phyloP scores from a whole-genome alignment of 2,113 vertebrate genomes.

The Alethe castanea region DNA sequence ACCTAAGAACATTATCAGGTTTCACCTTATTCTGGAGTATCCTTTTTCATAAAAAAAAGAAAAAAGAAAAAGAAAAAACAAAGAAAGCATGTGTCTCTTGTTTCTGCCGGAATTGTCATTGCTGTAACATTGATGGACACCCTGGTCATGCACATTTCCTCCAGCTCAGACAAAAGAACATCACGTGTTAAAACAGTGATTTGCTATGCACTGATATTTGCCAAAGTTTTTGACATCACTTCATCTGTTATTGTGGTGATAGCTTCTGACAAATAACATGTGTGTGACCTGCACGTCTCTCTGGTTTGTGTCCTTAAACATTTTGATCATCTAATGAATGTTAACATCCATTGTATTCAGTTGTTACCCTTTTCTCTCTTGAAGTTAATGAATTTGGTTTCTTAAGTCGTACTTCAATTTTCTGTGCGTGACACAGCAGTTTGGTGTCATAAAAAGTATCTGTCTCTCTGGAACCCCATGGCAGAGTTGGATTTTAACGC shows the following conservation, averaged over 20 bases:
- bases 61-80: background rate
- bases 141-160: background rate
- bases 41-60: background rate
- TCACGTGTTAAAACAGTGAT: background rate
- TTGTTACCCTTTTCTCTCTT: background rate
- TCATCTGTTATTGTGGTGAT: background rate
- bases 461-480: background rate
- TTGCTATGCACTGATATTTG: background rate
- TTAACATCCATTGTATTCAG: background rate
- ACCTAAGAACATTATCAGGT: constrained; percentile 2
- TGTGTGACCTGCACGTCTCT: background rate
- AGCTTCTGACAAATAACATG: background rate
- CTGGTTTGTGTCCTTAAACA: background rate
- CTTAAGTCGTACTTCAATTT: background rate
- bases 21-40: background rate
- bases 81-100: background rate
- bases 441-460: background rate
- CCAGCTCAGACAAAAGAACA: background rate
- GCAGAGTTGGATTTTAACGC: background rate
- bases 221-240: background rate
- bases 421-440: background rate
- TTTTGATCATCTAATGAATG: background rate
- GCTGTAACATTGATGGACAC: background rate
- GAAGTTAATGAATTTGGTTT: background rate
- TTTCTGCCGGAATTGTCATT: background rate